Base-by-base conservation (phyloP, 2,888 invertebrate genomes). In the Lingula anatina region DNA sequence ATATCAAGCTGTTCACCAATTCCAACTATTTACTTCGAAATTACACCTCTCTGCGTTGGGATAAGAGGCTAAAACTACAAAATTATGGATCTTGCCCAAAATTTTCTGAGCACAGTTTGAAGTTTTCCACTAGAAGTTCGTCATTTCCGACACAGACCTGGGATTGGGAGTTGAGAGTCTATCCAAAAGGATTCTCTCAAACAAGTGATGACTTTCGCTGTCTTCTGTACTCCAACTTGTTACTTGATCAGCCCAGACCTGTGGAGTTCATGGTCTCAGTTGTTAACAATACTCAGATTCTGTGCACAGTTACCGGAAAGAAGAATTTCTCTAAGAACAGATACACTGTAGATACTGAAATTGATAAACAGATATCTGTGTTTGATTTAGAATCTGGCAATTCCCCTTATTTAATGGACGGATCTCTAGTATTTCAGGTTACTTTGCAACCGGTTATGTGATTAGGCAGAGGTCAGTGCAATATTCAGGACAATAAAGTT, bases 21-120 rank as follows among this genome's bases (percentile, higher is more conserved):
- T 62, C 65, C 9, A 70, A 69, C 47, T 79, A 78, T 53, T 50
- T 71, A 47, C 56, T 73, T 45, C 60, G 79, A 5, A 73, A 75
- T 55, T 79, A 78, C 66, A 70, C 74, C 24, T 77, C 78, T 50
- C 60, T 73, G 35, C 66, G 78, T 21, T 79, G 79, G 79, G 78
- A 78, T 56, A 73, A 73, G 48, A 64, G 77, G n/a, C 64, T 79
- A 47, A 61, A 66, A 20, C 59, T 75, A n/a, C 56, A 61, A 21
- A 63, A 68, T 42, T 64, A 68, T 25, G 59, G 65, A 2, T 40
- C 62, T 12, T 61, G 62, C 40, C 65, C 59, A 12, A 66, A 64
- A 47, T 68, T 65, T 23, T 61, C 70, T 20, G 74, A 75, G 49
- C 66, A 71, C 25, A 62, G 68, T n/a, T 57, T 71, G 27, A 57